Conservation (phyloP, 2,888 invertebrate species). For the Metopia argyrocephala region DNA sequence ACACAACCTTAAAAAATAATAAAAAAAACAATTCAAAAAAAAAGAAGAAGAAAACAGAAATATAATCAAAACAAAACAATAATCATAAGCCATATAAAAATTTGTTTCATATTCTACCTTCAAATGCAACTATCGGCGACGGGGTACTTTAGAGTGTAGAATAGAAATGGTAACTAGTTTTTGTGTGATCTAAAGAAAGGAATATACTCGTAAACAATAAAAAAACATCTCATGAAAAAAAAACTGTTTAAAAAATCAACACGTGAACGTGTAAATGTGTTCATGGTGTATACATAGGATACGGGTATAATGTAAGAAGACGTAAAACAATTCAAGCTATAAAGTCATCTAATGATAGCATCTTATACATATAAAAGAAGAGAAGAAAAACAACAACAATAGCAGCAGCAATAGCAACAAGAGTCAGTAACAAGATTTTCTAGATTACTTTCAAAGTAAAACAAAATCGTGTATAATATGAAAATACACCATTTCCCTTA, state of each 20-base stretch:
- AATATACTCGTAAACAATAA: neutral
- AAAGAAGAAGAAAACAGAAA: conserved; percentile 1
- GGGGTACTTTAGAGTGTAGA: conserved; percentile 21
- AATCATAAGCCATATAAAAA: conserved; percentile 55
- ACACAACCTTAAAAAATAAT: conserved; percentile 47
- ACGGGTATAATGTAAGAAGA: conserved; percentile 15
- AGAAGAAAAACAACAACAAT: conserved; percentile 33
- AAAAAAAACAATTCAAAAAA: neutral
- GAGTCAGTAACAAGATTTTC: conserved; percentile 48
- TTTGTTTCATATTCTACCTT: no score
- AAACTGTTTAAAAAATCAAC: neutral
- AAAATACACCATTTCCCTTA: conserved; percentile 22
- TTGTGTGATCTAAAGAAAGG: neutral
- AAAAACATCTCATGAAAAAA: neutral
- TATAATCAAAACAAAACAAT: conserved; percentile 58
- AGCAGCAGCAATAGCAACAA: neutral
- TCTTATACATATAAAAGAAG: conserved; percentile 35
- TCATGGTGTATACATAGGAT: neutral
- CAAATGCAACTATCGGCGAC: neutral
- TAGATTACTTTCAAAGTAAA: conserved; percentile 45
- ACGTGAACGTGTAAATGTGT: neutral
- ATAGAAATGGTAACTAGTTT: conserved; percentile 50
- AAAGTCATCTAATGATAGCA: conserved; percentile 64
- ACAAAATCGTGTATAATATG: conserved; percentile 26
- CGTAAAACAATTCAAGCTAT: conserved; percentile 64